Base-by-base conservation (phyloP, 2,888 invertebrate genomes). In the Drosophila neutralis region DNA sequence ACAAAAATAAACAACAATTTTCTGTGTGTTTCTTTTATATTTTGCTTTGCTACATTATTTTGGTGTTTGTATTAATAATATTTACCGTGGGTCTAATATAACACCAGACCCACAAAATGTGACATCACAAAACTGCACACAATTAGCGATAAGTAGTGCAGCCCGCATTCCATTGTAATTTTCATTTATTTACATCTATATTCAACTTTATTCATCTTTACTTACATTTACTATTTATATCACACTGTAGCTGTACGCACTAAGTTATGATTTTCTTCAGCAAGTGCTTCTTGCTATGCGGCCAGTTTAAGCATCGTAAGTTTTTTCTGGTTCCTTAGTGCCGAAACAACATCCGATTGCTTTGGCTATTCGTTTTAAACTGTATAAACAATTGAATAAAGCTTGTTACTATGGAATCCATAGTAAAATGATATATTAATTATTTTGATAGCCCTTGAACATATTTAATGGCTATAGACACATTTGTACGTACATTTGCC, bases 61-160 rank as follows among this genome's bases (percentile, higher is more conserved):
- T 7, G 3, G 6, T 1, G 21, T 42, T 13, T 13, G 4, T n/a
- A n/a, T 40, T 10, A 11, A n/a, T 6, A 24, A 7, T 45, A 21
- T 45, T 45, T 21, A 77, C 89, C 27, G 83, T 90, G 33, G 91
- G 89, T 15, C 82, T 91, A 11, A 84, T 91, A 73, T 91, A 71
- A 69, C 21, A 33, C 15, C 10, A 4, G 18, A 35, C 27, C 27
- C 29, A 13, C 18, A n/a, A 10, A 51, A n/a, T 45, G 8, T 7
- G 11, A 5, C 6, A 11, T 62, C 27, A 48, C 40, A 57, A 45
- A 70, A 65, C 35, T 57, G 59, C 49, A 71, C 31, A 70, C 54
- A 45, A 52, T 21, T 69, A 66, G 66, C 40, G 27, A n/a, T 57
- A 78, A 67, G 60, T 57, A 70, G 73, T 54, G 65, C 61, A 57